Evolutionary conservation across 2,113 vertebrate species (phyloP).

Genomic region (Seriola aureovittata): DNA sequence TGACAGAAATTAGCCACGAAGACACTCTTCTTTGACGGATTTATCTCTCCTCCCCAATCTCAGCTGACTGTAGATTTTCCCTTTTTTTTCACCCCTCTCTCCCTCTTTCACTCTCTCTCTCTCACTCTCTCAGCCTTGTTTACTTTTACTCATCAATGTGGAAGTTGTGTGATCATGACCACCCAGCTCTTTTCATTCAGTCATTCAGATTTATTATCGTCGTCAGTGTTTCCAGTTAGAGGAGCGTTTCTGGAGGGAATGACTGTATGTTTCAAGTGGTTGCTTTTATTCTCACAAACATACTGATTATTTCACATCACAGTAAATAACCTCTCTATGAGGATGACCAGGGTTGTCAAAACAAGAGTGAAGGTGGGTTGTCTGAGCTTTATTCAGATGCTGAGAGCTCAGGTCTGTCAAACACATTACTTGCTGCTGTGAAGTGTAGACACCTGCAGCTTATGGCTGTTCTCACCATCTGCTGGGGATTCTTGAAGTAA

Average conservation of each 20-base stretch:
- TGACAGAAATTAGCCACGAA: constrained; percentile 90
- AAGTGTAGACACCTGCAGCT: constrained; percentile 66
- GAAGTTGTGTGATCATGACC: constrained; percentile 46
- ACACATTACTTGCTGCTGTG: constrained; percentile 59
- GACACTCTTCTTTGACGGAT: constrained; percentile 81
- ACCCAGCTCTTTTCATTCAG: constrained; percentile 45
- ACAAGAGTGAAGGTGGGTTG: background rate
- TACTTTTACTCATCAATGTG: constrained; percentile 57
- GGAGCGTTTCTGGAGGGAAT: background rate
- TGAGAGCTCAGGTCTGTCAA: constrained; percentile 44
- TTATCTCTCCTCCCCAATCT: constrained; percentile 80
- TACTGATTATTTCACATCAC: background rate
- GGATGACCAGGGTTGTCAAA: background rate
- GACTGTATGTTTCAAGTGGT: background rate
- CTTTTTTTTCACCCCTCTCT: background rate
- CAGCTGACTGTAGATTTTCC: constrained; percentile 71
- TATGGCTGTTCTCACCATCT: constrained; percentile 57
- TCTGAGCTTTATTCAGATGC: constrained; percentile 6
- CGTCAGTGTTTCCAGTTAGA: constrained; percentile 2
- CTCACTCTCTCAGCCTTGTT: constrained; percentile 21
- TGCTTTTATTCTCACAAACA: background rate
- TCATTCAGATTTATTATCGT: constrained; percentile 10
- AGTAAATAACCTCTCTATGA: background rate
- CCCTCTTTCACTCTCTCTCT: too few species aligned
- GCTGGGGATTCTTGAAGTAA: constrained; percentile 44